Evolutionary conservation across 1,140 invertebrate genomes (phyloP).

Genomic region (Hesperophylax magnus): DNA sequence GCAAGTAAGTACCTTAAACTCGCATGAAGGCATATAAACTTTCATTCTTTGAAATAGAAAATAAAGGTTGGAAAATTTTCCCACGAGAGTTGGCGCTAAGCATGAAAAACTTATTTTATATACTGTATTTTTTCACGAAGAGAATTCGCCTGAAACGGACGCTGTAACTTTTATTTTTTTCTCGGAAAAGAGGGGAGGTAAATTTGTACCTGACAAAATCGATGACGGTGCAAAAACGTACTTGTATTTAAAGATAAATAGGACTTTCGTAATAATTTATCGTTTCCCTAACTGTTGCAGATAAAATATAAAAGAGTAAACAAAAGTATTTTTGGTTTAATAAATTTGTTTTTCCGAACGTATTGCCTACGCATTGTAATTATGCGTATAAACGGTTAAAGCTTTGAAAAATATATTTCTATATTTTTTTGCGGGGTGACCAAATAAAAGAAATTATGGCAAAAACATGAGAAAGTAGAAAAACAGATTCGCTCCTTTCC

Average conservation of each 20-base stretch:
- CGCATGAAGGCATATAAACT: constrained; percentile 6
- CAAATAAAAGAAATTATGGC: no score
- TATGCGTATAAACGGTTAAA: no score
- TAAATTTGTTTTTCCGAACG: no score
- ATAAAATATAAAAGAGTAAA: no score
- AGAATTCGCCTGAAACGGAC: constrained; percentile 34
- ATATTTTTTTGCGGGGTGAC: no score
- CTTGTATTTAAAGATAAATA: neutral
- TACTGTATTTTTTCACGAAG: constrained; percentile 45
- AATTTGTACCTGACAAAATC: constrained; percentile 7
- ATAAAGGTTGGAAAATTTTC: constrained; percentile 41
- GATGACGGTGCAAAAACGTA: neutral
- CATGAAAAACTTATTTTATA: constrained; percentile 46
- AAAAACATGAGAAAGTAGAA: no score
- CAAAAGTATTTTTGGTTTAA: no score
- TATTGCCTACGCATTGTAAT: no score
- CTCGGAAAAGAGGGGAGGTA: constrained; percentile 9
- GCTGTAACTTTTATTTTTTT: constrained; percentile 38
- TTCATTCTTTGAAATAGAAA: constrained; percentile 40
- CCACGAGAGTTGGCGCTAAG: constrained; percentile 27
- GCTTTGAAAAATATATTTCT: no score
- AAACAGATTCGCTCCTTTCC: no score
- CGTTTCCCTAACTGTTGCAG: neutral
- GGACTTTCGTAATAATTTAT: constrained; percentile 6
- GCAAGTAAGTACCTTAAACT: constrained; percentile 14